Evolutionary conservation across 2,113 vertebrate species (phyloP).

Genomic region (Rhadina sibilatrix): DNA sequence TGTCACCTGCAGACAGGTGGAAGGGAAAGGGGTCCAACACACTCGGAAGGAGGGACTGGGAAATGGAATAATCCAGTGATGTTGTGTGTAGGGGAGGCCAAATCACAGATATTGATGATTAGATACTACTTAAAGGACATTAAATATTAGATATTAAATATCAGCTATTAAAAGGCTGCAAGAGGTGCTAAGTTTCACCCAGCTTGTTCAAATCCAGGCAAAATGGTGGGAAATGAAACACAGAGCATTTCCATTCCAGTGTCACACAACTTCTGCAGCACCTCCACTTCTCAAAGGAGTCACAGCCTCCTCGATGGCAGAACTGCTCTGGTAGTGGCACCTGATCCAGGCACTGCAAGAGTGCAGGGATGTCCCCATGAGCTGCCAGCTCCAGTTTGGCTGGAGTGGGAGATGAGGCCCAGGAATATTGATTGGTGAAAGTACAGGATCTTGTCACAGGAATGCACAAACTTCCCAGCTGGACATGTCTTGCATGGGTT

Average conservation of each 20-base stretch:
- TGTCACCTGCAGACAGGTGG: not conserved
- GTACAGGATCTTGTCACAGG: not conserved
- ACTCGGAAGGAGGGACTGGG: not conserved
- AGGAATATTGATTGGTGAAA: not conserved
- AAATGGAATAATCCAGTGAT: not conserved
- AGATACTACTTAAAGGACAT: not conserved
- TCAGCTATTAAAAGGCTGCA: not conserved
- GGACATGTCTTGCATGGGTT: not conserved
- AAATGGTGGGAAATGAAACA: not conserved
- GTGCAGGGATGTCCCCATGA: not conserved
- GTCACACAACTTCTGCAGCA: not conserved
- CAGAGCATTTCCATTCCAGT: not conserved
- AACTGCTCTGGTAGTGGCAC: not conserved
- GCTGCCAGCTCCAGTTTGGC: not conserved
- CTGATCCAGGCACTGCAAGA: not conserved
- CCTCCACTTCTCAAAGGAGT: not conserved
- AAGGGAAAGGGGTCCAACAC: not conserved
- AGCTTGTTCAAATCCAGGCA: not conserved
- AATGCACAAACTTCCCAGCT: not conserved
- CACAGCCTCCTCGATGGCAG: not conserved
- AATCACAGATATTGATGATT: not conserved
- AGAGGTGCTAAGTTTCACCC: not conserved
- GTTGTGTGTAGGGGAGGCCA: not conserved
- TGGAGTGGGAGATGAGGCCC: not conserved
- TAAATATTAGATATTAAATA: not conserved